Evolutionary conservation across 2,888 invertebrate species (phyloP).

Genomic region (Drosophila greeni): DNA sequence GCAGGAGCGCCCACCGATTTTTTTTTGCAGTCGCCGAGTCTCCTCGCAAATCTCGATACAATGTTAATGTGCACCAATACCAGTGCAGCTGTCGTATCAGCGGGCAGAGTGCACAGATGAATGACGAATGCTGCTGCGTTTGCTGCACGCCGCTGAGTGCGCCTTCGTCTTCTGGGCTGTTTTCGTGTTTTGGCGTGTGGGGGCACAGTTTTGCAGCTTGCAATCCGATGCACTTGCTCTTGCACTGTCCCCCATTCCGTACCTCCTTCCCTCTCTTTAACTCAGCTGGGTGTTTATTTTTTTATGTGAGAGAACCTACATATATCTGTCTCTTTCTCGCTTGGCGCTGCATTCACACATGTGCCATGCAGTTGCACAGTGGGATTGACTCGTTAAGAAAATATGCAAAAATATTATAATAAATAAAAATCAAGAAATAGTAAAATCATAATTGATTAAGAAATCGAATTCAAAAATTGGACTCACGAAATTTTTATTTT

Average conservation of each 20-base stretch:
- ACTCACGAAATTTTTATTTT: too few species aligned
- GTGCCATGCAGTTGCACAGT: conserved; percentile 38
- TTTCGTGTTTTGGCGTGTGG: conserved; percentile 58
- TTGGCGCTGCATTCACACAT: conserved; percentile 21
- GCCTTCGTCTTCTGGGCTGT: conserved; percentile 62
- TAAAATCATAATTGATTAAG: background rate
- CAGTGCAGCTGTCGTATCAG: conserved; percentile 24
- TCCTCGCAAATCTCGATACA: conserved; percentile 40
- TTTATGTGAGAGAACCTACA: background rate
- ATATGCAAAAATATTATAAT: too few species aligned
- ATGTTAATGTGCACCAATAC: conserved; percentile 31
- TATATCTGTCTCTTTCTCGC: conserved; percentile 23
- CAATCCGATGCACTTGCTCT: conserved; percentile 39
- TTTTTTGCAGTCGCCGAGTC: conserved; percentile 45
- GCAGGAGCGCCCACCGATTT: conserved; percentile 42
- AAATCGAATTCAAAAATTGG: background rate
- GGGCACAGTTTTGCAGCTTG: conserved; percentile 48
- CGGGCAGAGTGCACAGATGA: conserved; percentile 18
- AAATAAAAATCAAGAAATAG: background rate
- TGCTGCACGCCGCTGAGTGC: conserved; percentile 59
- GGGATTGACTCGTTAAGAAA: background rate
- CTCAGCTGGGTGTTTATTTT: background rate
- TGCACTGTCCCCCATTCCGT: conserved; percentile 2
- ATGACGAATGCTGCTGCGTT: conserved; percentile 54
- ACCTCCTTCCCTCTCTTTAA: background rate